A percentile compares a stretch with the other conserved stretches of the same genome.
Conservation (phyloP, 2,888 invertebrate genomes). For the Chloroclystis v-ata region DNA sequence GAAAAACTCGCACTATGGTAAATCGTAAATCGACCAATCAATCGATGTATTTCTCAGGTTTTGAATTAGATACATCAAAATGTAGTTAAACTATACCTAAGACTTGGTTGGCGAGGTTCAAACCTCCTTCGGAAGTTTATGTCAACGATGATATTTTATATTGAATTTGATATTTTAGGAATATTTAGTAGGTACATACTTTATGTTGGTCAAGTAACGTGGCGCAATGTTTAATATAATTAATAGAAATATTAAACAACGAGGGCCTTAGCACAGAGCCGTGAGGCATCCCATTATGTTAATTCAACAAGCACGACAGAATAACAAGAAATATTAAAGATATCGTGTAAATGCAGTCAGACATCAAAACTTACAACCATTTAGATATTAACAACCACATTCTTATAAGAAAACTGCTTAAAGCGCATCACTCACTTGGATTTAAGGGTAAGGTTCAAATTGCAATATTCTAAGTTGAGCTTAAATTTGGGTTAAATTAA, state of each 20-base stretch:
- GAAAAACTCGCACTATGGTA: too few species aligned
- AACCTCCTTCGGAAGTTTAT: too few species aligned
- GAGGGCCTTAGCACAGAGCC: slow-evolving; percentile 30
- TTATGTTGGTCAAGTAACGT: neutral
- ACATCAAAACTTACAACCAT: slow-evolving; percentile 34
- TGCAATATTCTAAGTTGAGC: slow-evolving; percentile 8
- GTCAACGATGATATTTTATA: too few species aligned
- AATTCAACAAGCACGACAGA: slow-evolving; percentile 45
- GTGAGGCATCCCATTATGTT: slow-evolving; percentile 31
- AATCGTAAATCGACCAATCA: too few species aligned
- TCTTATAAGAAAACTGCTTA: slow-evolving; percentile 25
- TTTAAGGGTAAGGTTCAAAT: neutral
- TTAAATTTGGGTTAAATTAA: too few species aligned
- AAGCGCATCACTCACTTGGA: slow-evolving; percentile 15
- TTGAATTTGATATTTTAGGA: too few species aligned
- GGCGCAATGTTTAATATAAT: slow-evolving; percentile 6
- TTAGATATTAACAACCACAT: slow-evolving; percentile 30
- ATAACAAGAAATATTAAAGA: slow-evolving; percentile 42
- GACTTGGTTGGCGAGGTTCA: too few species aligned
- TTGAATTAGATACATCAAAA: too few species aligned
- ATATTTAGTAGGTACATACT: too few species aligned
- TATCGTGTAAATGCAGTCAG: slow-evolving; percentile 53
- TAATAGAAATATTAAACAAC: slow-evolving; percentile 19
- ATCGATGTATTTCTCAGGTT: too few species aligned
- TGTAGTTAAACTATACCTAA: too few species aligned